These are phyloP conservation scores for Drosophila phalerata DNA, from an alignment of 2,888 invertebrate species.

Conservation along the genomic window DNA sequence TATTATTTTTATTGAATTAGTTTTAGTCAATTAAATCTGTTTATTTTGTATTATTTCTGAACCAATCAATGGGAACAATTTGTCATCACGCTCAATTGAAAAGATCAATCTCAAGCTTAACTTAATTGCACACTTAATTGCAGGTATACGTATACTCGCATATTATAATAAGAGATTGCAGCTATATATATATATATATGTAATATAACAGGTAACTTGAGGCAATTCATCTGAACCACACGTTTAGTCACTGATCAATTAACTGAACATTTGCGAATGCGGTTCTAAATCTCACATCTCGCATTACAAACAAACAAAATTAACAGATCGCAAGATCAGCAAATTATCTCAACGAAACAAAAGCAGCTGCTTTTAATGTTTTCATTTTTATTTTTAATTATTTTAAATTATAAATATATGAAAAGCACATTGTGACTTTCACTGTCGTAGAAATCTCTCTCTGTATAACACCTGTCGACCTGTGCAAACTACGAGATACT, in stretches of 20 bases:
- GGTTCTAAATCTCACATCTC: slow-evolving; percentile 29
- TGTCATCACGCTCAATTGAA: slow-evolving; percentile 41
- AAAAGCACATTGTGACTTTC: slow-evolving; percentile 49
- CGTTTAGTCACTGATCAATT: slow-evolving; percentile 59
- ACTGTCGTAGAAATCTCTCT: slow-evolving; percentile 41
- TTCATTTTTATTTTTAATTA: slow-evolving; percentile 29
- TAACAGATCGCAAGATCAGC: slow-evolving; percentile 9
- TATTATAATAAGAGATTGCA: slow-evolving; percentile 10
- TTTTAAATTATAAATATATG: slow-evolving; percentile 25
- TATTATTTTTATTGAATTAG: slow-evolving; percentile 11
- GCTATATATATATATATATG: neutral
- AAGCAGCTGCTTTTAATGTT: slow-evolving; percentile 19
- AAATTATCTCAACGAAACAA: slow-evolving; percentile 16
- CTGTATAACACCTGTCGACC: slow-evolving; percentile 38
- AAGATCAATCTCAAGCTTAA: slow-evolving; percentile 10
- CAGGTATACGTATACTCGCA: slow-evolving; percentile 9
- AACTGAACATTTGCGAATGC: slow-evolving; percentile 33
- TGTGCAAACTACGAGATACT: slow-evolving; percentile 44
- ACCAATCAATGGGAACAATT: slow-evolving; percentile 48
- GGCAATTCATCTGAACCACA: slow-evolving; percentile 42
- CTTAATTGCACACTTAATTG: slow-evolving; percentile 48
- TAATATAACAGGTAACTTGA: slow-evolving; percentile 32
- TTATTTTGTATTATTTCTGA: slow-evolving; percentile 11
- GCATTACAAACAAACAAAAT: slow-evolving; percentile 13
- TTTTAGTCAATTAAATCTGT: slow-evolving; percentile 30